Evolutionary conservation across 2,113 vertebrate species (phyloP).

Genomic region (Rhea americana): DNA sequence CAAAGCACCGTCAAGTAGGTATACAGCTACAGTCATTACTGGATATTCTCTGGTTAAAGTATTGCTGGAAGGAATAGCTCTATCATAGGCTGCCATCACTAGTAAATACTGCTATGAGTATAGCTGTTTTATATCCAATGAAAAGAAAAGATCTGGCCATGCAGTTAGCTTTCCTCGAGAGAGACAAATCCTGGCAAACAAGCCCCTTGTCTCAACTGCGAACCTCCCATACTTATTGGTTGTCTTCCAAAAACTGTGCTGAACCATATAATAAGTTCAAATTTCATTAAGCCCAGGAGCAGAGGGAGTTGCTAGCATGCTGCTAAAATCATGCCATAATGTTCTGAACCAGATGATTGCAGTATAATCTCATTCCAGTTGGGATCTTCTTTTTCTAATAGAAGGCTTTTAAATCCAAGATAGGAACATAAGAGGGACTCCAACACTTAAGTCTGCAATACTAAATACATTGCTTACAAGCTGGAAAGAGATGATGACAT

Average conservation of each 20-base stretch:
- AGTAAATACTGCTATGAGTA: slow-evolving; percentile 21
- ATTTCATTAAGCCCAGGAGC: slow-evolving; percentile 53
- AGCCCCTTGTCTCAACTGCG: slow-evolving; percentile 2
- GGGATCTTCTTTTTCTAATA: slow-evolving; percentile 38
- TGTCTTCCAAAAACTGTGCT: slow-evolving; percentile 55
- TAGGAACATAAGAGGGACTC: slow-evolving; percentile 1
- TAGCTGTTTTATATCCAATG: slow-evolving; percentile 14
- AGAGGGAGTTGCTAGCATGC: slow-evolving; percentile 33
- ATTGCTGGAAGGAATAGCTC: slow-evolving; percentile 51
- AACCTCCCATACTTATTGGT: slow-evolving; percentile 52
- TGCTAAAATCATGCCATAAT: slow-evolving; percentile 39
- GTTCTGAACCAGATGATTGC: slow-evolving; percentile 42
- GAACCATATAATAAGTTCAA: slow-evolving; percentile 58
- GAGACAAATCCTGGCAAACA: slow-evolving; percentile 47
- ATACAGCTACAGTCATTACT: slow-evolving; percentile 18
- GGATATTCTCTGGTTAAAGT: slow-evolving; percentile 20
- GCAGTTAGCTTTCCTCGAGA: slow-evolving; percentile 34
- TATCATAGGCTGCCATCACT: slow-evolving; percentile 43
- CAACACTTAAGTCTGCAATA: background rate
- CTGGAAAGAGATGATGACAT: background rate
- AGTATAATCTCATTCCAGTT: slow-evolving; percentile 58
- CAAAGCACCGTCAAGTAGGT: slow-evolving; percentile 24
- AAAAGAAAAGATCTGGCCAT: slow-evolving; percentile 35
- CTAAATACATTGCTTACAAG: background rate
- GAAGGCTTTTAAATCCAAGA: slow-evolving; percentile 13